These are phyloP conservation scores for Sinocyclocheilus anophthalmus DNA, from an alignment of 2,113 vertebrate genomes.

Conservation along the genomic window DNA sequence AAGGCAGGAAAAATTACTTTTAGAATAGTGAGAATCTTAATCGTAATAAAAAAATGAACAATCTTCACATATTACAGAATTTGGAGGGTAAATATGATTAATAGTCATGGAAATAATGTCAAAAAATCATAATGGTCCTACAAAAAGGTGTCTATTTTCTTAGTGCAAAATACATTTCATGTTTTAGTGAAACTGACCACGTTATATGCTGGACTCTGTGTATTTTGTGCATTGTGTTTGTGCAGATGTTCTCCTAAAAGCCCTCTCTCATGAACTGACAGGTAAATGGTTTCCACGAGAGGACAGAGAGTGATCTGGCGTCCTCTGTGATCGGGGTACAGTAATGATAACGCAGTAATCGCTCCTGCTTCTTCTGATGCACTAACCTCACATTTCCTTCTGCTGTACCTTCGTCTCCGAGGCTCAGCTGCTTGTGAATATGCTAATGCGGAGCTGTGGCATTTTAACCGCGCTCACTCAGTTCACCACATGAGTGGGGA, in stretches of 20 bases:
- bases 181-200: too few species aligned
- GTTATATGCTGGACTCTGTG: too few species aligned
- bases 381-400: conserved; percentile 63
- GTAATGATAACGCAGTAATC: conserved; percentile 68
- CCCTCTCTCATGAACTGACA: conserved; percentile 70
- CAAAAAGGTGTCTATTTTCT: too few species aligned
- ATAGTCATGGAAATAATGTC: neutral
- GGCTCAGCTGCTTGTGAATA: neutral
- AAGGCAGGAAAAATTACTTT: too few species aligned
- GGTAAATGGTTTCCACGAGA: conserved; percentile 88
- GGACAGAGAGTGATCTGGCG: conserved; percentile 72
- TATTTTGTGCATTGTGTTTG: neutral
- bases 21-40: too few species aligned
- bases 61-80: too few species aligned
- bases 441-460: neutral
- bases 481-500: conserved; percentile 24
- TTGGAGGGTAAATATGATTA: neutral
- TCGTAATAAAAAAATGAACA: too few species aligned
- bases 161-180: neutral
- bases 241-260: neutral
- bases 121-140: neutral
- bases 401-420: neutral
- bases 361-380: conserved; percentile 37
- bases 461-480: conserved; percentile 35
- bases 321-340: conserved; percentile 84